Evolutionary conservation across 2,113 vertebrate species (phyloP), one percentile per base, ranked within the genome.

Genomic region (Desmodus rotundus): DNA sequence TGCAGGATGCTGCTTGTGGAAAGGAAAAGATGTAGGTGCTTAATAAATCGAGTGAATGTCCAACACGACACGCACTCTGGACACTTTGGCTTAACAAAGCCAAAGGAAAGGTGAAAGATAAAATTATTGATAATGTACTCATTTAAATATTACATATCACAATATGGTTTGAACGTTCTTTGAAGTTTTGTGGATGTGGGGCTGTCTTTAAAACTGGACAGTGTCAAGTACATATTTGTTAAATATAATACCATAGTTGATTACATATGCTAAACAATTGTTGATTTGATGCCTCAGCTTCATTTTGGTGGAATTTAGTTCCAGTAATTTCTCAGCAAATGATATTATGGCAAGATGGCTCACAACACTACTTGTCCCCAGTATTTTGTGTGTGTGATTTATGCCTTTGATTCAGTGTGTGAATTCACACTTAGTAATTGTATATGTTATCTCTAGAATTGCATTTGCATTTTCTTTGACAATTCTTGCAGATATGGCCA

Each of bases 401-500:
- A 28, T 83, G 24, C 89, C 36, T 95, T 93, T 81, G 74, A 93
- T 89, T 82, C 36, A 56, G 16, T 92, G 9, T 76, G 50, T 74
- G 38, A 87, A 20, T 88, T 54, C 65, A 26, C 43, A 67, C 33
- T 67, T 68, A 58, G 63, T 67, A 52, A 58, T 81, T 93, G 41
- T 17, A 11, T 80, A 28, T 56, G 13, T 94, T 76, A 22, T 56
- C 56, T 93, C 93, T 96, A 58, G 47, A 93, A 92, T 76, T 91
- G 19, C n/a, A 82, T 68, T 96, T 94, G 50, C 28, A 36, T n/a
- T 97, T 98, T 98, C 98, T 98, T 99, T 99, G 98, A 99, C 98
- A 50, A 0, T 76, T 33, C 63, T 95, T 97, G 77, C 98, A 99
- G 99, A 99, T 98, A 99, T 99, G 99, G 99, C 99, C 92, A 99